Conservation (phyloP, 2,113 vertebrate species). For the Aegotheles bennettii region DNA sequence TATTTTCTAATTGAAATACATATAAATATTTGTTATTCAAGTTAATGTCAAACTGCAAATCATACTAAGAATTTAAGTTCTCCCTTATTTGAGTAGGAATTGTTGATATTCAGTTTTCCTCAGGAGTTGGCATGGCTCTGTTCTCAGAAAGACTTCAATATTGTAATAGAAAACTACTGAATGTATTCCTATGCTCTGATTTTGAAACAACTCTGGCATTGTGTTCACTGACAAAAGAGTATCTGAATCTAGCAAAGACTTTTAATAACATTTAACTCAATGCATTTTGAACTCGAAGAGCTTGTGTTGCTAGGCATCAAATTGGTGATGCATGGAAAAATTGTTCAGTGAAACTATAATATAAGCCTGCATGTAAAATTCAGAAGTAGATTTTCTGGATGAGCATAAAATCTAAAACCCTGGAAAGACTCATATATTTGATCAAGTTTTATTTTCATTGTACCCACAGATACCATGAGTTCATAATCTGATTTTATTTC, state of each 20-base stretch:
- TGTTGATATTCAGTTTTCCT: neutral
- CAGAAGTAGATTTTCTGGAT: conserved; percentile 4
- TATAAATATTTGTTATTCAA: neutral
- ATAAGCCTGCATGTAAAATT: conserved; percentile 13
- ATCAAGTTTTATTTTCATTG: neutral
- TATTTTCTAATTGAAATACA: neutral
- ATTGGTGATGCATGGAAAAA: conserved; percentile 49
- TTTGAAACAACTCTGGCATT: conserved; percentile 46
- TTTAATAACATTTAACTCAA: conserved; percentile 52
- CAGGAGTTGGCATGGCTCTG: neutral
- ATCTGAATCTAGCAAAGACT: conserved; percentile 45
- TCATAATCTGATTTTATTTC: neutral
- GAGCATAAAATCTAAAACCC: neutral
- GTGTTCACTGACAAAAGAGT: conserved; percentile 44
- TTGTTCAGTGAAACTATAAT: conserved; percentile 38
- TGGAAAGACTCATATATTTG: neutral
- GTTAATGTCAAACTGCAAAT: neutral
- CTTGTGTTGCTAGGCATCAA: conserved; percentile 66
- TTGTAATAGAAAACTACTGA: conserved; percentile 22
- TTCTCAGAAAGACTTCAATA: conserved; percentile 21
- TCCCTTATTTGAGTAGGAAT: neutral
- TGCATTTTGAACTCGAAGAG: conserved; percentile 58
- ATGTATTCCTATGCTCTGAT: conserved; percentile 39
- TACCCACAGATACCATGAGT: neutral
- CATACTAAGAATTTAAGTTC: neutral